A percentile compares a stretch with the other conserved stretches of the same genome.
These are phyloP conservation scores for Neotragus moschatus DNA, from an alignment of 2,113 vertebrate species.

Conservation along the genomic window DNA sequence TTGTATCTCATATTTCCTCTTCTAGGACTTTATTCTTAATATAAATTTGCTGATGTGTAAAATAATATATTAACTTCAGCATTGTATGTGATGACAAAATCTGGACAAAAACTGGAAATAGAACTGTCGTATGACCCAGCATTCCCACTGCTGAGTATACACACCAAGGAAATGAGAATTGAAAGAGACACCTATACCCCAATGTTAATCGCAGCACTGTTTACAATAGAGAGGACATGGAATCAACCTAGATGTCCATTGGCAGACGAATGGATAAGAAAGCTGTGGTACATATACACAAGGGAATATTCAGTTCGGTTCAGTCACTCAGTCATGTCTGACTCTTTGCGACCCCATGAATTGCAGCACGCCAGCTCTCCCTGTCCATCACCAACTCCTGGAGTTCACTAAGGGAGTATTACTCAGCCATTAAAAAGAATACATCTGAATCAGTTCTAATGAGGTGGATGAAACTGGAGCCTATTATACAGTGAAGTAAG, in stretches of 20 bases:
- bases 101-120: background rate
- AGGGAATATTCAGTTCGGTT: background rate
- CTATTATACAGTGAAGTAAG: no score
- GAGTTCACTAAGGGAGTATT: no score
- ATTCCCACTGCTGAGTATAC: background rate
- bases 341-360: no score
- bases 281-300: background rate
- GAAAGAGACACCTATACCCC: background rate
- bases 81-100: background rate
- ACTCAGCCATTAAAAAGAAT: no score
- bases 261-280: background rate
- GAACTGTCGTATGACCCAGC: background rate
- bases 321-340: fast-evolving
- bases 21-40: background rate
- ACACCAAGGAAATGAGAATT: background rate
- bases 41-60: background rate
- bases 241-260: background rate
- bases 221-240: background rate
- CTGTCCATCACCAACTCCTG: no score
- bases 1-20: background rate
- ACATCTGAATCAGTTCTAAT: no score
- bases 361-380: no score
- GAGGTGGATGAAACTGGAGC: no score
- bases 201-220: background rate
- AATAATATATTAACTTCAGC: background rate